Percentiles rank a stretch among this genome's conserved stretches.
These are phyloP conservation scores for Pachyuromys duprasi DNA, from an alignment of 2,797 vertebrate genomes.

Conservation along the genomic window DNA sequence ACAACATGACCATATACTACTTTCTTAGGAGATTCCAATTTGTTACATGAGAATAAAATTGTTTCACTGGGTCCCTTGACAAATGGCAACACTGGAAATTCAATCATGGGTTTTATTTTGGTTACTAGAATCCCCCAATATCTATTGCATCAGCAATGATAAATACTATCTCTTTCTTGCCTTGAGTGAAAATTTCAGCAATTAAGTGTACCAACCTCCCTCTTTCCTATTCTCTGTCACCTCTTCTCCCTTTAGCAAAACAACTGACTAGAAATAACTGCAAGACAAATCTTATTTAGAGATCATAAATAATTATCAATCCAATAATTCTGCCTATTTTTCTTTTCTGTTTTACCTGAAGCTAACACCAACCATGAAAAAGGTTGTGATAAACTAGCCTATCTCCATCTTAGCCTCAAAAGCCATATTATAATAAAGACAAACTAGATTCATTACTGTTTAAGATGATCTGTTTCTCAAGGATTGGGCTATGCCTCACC, in stretches of 20 bases:
- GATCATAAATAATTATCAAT: slow-evolving; percentile 52
- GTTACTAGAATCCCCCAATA: slow-evolving; percentile 1
- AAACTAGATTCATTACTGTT: background rate
- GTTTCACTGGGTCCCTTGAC: background rate
- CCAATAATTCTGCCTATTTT: background rate
- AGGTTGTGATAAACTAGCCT: background rate
- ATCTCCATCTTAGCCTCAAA: background rate
- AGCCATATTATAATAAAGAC: background rate
- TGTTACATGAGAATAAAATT: slow-evolving; percentile 46
- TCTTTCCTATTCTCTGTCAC: background rate
- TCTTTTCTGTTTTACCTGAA: slow-evolving; percentile 67
- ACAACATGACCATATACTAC: slow-evolving; percentile 70
- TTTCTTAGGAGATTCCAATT: slow-evolving; percentile 21
- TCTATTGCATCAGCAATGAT: background rate
- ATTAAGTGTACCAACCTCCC: background rate
- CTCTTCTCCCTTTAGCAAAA: background rate
- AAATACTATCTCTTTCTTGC: background rate
- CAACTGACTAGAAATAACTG: background rate
- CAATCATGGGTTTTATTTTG: background rate
- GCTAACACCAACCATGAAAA: slow-evolving; percentile 39
- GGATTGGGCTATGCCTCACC: background rate
- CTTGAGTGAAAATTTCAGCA: slow-evolving; percentile 13
- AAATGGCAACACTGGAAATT: background rate
- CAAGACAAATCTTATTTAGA: slow-evolving; percentile 14
- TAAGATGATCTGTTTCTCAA: background rate